These are phyloP conservation scores for Heliconius melpomene DNA, from an alignment of 1,140 invertebrate species.

Conservation along the genomic window DNA sequence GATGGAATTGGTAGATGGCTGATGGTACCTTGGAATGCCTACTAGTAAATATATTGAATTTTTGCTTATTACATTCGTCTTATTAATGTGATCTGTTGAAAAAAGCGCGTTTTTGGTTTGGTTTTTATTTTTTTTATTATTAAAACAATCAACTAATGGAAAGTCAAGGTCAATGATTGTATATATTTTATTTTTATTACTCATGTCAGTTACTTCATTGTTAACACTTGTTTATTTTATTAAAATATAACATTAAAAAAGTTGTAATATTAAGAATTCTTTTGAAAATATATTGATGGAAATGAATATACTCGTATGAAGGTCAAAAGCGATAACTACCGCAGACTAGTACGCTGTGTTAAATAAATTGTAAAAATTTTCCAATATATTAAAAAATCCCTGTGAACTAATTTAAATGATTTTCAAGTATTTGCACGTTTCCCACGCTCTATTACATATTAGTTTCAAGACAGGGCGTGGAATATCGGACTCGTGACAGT, in stretches of 20 bases:
- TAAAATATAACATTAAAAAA: too few species aligned
- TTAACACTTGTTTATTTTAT: too few species aligned
- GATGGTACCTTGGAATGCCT: too few species aligned
- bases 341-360: not conserved
- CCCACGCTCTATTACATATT: not conserved
- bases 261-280: too few species aligned
- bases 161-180: not conserved
- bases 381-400: not conserved
- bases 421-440: not conserved
- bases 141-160: not conserved
- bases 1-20: too few species aligned
- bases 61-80: too few species aligned
- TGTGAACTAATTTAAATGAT: not conserved
- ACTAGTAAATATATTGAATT: too few species aligned
- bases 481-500: constrained; percentile 27
- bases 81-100: too few species aligned
- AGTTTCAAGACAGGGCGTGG: constrained; percentile 19
- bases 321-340: not conserved
- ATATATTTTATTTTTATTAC: not conserved
- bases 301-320: not conserved
- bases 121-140: not conserved
- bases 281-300: not conserved
- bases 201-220: too few species aligned
- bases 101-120: too few species aligned
- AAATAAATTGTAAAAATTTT: not conserved